Evolutionary conservation across 2,888 invertebrate species (phyloP).

Genomic region (Ametastegia equiseti): DNA sequence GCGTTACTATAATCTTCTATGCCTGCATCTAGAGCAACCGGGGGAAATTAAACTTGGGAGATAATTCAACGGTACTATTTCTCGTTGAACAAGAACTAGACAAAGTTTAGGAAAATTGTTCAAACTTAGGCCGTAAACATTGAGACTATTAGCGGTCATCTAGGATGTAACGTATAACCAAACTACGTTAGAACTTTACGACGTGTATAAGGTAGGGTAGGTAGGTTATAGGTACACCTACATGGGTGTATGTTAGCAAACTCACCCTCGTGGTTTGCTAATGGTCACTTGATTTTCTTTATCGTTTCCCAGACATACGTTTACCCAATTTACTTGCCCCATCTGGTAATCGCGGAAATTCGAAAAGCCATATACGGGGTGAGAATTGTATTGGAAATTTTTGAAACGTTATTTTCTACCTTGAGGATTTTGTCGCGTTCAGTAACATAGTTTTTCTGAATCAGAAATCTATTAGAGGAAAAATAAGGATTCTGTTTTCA

Average conservation of each 20-base stretch:
- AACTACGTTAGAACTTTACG: neutral
- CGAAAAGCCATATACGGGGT: no score
- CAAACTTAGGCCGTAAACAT: slow-evolving; percentile 64
- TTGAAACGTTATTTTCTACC: no score
- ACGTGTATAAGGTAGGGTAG: neutral
- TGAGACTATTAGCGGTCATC: slow-evolving; percentile 46
- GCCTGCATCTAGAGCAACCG: neutral
- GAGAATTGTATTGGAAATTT: no score
- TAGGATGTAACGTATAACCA: neutral
- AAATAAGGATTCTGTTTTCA: no score
- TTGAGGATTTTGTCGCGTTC: no score
- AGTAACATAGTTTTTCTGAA: no score
- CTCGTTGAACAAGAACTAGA: slow-evolving; percentile 59
- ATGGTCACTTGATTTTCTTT: slow-evolving; percentile 13
- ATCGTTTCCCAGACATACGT: neutral
- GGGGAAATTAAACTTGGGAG: slow-evolving; percentile 11
- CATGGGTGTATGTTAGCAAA: no score
- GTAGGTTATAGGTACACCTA: no score
- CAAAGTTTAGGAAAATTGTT: slow-evolving; percentile 57
- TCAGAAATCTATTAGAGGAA: no score
- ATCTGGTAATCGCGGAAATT: no score
- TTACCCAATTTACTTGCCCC: no score
- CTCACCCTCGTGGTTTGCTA: neutral
- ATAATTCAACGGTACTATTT: slow-evolving; percentile 54
- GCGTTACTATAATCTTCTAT: neutral